Base-by-base conservation (phyloP, 2,888 invertebrate genomes). In the Scaptomyza cyrtandrae region DNA sequence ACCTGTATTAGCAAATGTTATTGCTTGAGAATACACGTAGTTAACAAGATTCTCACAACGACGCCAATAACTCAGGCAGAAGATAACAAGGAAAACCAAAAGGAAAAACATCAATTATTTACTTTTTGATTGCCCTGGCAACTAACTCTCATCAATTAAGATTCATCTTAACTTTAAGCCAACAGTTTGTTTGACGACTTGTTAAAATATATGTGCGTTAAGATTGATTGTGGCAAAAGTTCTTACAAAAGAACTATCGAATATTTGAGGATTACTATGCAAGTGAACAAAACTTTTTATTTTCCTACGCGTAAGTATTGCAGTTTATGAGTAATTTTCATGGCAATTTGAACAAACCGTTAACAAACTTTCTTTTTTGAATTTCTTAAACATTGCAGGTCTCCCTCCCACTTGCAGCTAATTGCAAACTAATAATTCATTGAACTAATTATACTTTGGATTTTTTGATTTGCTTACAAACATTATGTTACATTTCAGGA, bases 1-100 rank as follows among this genome's bases (percentile, higher is more conserved):
- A 97, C 97, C 97, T 97, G 96, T 95, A 95, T 94, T 95, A 93
- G 92, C 95, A 95, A 96, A 95, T 97, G 98, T 98, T 98, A 98
- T 98, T 98, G 98, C 98, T 98, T 98, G 97, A 98, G 98, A 98
- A 98, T 98, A 98, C 98, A 98, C 98, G 98, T 98, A 97, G 97
- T 96, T 97, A 95, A 96, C 95, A 95, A 95, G 96, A 94, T 94
- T 90, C 88, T 69, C 65, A 77, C 92, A 89, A 85, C 92, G 66
- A 31, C 70, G 53, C 46, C 73, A 64, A 63, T 33, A 27, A 68
- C 41, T 43, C 29, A n/a, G 45, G 63, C 55, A 39, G 14, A 39
- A n/a, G n/a, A 41, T 7, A 14, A 14, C n/a, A 14, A 45, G 13
- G 13, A n/a, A 6, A 5, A 5, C 19, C 6, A 9, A 7, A 39